Conservation (phyloP, 2,797 vertebrate genomes). For the Takifugu rubripes region DNA sequence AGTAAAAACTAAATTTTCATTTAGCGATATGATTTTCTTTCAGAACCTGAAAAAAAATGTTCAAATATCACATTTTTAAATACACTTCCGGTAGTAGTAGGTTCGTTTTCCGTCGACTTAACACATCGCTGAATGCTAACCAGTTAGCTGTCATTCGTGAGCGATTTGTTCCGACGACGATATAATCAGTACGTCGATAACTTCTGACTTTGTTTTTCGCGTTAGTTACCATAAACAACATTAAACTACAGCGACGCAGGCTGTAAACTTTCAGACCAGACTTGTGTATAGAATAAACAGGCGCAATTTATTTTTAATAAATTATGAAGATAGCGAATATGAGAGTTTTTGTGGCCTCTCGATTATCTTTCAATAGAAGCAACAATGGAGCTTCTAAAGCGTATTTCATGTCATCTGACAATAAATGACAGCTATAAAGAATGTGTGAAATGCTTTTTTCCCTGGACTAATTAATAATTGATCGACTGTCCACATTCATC, state of each 20-base stretch:
- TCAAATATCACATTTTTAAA: too few relatives aligned
- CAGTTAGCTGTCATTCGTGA: slow-evolving; percentile 25
- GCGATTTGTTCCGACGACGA: not conserved
- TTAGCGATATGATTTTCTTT: too few relatives aligned
- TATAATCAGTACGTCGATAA: not conserved
- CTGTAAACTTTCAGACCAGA: not conserved
- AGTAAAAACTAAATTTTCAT: too few relatives aligned
- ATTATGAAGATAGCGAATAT: not conserved
- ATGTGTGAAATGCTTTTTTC: too few relatives aligned
- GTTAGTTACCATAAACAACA: not conserved
- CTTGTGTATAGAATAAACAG: not conserved
- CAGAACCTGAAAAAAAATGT: not conserved
- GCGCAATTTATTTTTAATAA: too few relatives aligned
- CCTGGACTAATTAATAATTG: too few relatives aligned
- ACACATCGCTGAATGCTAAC: slow-evolving; percentile 21
- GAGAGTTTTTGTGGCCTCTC: not conserved
- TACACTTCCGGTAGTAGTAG: slow-evolving; percentile 26
- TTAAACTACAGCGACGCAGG: too few relatives aligned
- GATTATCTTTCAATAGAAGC: slow-evolving; percentile 2
- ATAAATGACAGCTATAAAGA: too few relatives aligned
- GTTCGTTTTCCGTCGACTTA: slow-evolving; percentile 5
- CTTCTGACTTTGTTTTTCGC: not conserved
- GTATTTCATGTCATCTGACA: slow-evolving; percentile 21
- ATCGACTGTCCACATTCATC: too few relatives aligned
- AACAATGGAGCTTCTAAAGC: slow-evolving; percentile 4